phyloP scores from a whole-genome alignment of 2,113 vertebrate genomes.

The Pardalotus punctatus region DNA sequence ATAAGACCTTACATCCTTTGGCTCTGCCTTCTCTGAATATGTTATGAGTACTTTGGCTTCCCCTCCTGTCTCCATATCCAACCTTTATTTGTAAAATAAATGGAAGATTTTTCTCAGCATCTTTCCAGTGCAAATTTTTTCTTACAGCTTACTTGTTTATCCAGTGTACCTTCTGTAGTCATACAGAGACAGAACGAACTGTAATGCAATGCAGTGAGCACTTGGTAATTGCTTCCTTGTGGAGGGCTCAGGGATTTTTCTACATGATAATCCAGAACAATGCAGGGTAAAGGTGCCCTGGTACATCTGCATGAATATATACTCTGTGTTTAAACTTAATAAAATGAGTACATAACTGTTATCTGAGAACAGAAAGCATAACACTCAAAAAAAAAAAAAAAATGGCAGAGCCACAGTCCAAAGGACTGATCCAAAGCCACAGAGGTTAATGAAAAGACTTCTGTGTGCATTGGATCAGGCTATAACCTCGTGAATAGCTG shows the following conservation, averaged over 20 bases:
- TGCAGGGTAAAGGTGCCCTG: not conserved
- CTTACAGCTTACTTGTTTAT: not conserved
- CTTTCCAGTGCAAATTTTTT: not conserved
- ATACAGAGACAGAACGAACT: not conserved
- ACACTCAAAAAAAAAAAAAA: not conserved
- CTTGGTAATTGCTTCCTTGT: not conserved
- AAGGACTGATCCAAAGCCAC: not conserved
- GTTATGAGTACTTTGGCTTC: not conserved
- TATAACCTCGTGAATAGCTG: not conserved
- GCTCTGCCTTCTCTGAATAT: not conserved
- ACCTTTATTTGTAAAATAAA: not conserved
- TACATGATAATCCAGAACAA: not conserved
- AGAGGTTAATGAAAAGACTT: constrained; percentile 37
- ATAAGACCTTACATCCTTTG: not conserved
- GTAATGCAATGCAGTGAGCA: not conserved
- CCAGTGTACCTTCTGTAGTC: not conserved
- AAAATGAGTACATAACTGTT: not conserved
- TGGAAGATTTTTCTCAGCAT: not conserved
- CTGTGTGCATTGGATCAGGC: not conserved
- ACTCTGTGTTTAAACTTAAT: not conserved
- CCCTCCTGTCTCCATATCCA: not conserved
- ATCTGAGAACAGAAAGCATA: not conserved
- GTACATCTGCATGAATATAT: not conserved
- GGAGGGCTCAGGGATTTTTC: not conserved
- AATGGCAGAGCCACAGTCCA: not conserved